Evolutionary conservation across 1,140 invertebrate species (phyloP), one percentile per base, ranked within the genome.

Genomic region (Diuraphis noxia): DNA sequence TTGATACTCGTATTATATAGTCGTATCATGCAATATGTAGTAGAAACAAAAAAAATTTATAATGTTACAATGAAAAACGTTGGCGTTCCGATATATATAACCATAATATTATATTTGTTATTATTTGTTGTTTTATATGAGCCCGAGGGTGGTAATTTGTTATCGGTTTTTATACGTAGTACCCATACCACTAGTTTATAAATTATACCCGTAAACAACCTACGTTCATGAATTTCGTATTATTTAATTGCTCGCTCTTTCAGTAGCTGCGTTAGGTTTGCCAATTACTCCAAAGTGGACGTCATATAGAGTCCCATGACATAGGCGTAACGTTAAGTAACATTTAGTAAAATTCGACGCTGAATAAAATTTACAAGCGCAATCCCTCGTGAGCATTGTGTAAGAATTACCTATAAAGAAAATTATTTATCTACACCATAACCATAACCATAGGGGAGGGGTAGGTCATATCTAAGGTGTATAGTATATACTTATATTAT

Each of bases 41-140:
- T 38, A 36, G 0, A 23, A 46, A 21, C 43, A 46, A 46, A 85
- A 43, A 30, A 84, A 84, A n/a, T n/a, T n/a, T 41, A 43, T 41
- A 84, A 36, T 49, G 30, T 84, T 86, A 52, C 85, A 23, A 52
- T 46, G 8, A 86, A 36, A 38, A 36, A 52, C 21, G 40, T 86
- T 36, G 85, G 84, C n/a, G 3, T 49, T 85, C 5, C 19, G n/a
- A 85, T 43, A 7, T 85, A 9, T 34, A 34, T 82, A 82, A 9
- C 13, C 13, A 43, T 43, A 43, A 43, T n/a, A n/a, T 13, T 79
- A 41, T 86, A 43, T 84, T 30, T 41, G 6, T 25, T 84, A 49
- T 85, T 85, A 86, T 86, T 86, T 86, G 43, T 87, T 87, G 49
- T 87, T 87, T 81, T 52, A 88, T 30, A 25, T 52, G 2, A 38